A percentile compares a stretch with the other conserved stretches of the same genome.
Evolutionary conservation across 2,888 invertebrate genomes (phyloP).

Genomic region (Gymnosoma rotundatum): DNA sequence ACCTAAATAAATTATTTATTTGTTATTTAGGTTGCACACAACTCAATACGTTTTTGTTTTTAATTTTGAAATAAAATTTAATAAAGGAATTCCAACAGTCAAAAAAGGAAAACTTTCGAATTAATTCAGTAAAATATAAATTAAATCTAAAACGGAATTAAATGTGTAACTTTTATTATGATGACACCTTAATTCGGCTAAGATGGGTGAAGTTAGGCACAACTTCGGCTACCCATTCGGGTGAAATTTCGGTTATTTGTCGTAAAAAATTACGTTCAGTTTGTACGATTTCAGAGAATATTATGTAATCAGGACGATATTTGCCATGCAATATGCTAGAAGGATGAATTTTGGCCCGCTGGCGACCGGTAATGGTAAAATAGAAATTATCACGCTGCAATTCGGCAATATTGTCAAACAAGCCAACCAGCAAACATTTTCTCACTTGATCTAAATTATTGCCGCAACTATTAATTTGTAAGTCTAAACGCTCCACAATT

Average conservation of each 20-base stretch:
- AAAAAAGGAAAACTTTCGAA: not conserved
- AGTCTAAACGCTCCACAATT: conserved; percentile 86
- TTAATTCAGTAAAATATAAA: conserved; percentile 3
- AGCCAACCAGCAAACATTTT: conserved; percentile 90
- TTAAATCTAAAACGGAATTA: not conserved
- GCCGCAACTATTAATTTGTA: conserved; percentile 86
- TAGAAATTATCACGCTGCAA: conserved; percentile 88
- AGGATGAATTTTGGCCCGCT: conserved; percentile 92
- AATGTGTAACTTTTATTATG: conserved; percentile 45
- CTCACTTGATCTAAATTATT: conserved; percentile 86
- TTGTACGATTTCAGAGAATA: conserved; percentile 94
- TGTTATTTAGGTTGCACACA: not conserved
- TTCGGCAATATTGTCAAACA: conserved; percentile 94
- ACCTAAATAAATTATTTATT: not conserved
- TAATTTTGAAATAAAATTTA: not conserved
- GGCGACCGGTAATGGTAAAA: conserved; percentile 85
- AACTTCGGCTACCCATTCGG: conserved; percentile 89
- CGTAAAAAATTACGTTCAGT: conserved; percentile 92
- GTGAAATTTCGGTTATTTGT: conserved; percentile 89
- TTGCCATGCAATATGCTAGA: conserved; percentile 86
- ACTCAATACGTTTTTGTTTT: not conserved
- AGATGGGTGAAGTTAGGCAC: conserved; percentile 81
- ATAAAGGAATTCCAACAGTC: no score
- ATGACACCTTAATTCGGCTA: conserved; percentile 74
- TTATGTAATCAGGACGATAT: conserved; percentile 87